A percentile compares a stretch with the other conserved stretches of the same genome.
Conservation (phyloP, 2,797 vertebrate species). For the Toxotes lorentzi region DNA sequence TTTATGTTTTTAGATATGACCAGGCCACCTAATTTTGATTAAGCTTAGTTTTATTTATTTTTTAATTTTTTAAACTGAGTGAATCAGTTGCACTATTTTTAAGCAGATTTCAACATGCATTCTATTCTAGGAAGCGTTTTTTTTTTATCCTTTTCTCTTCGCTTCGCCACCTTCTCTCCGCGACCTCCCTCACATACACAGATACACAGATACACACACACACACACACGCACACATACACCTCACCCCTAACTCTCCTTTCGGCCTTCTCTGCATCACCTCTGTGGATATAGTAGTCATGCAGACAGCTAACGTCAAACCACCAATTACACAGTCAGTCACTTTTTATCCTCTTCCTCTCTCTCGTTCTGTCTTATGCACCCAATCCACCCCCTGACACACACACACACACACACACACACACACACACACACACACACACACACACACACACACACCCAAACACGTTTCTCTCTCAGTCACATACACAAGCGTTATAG, state of each 20-base stretch:
- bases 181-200: background rate
- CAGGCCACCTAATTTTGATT: background rate
- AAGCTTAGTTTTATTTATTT: background rate
- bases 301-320: constrained; percentile 74
- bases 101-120: background rate
- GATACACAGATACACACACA: background rate
- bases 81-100: constrained; percentile 15
- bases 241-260: background rate
- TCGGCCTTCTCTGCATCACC: constrained; percentile 34
- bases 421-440: background rate
- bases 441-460: constrained; percentile 30
- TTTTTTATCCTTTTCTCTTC: background rate
- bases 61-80: background rate
- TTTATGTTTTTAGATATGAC: background rate
- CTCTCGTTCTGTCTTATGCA: constrained; percentile 33
- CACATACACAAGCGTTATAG: constrained; percentile 49
- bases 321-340: constrained; percentile 74
- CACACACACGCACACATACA: background rate
- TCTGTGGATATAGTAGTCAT: constrained; percentile 62
- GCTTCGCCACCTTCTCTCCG: background rate
- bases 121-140: constrained; percentile 1
- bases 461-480: constrained; percentile 55
- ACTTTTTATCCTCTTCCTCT: constrained; percentile 61
- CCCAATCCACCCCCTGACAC: constrained; percentile 30
- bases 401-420: constrained; percentile 10